Conservation (phyloP, 2,888 invertebrate genomes). For the Thera britannica region DNA sequence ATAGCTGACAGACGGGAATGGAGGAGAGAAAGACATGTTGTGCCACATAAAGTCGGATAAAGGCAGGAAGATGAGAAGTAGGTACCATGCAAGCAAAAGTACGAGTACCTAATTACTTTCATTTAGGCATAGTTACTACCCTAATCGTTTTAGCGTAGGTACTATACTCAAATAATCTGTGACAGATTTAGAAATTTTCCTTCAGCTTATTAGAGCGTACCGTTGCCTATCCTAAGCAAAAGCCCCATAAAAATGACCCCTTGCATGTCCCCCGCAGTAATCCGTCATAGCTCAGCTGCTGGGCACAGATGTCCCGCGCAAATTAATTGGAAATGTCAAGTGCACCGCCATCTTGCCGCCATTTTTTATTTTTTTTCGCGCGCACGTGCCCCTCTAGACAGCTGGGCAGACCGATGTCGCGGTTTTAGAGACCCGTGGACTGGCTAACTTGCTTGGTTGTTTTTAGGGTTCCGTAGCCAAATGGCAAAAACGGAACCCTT, state of each 20-base stretch:
- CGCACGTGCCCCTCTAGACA: conserved; percentile 81
- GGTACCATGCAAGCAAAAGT: too few relatives aligned
- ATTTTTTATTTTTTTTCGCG: conserved; percentile 72
- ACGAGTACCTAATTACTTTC: too few relatives aligned
- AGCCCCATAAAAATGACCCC: conserved; percentile 27
- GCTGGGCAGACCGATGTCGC: conserved; percentile 65
- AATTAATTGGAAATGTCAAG: conserved; percentile 85
- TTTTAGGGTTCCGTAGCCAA: too few relatives aligned
- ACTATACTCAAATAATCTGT: too few relatives aligned
- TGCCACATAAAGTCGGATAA: too few relatives aligned
- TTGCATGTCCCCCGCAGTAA: conserved; percentile 56
- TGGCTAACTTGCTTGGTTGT: not conserved
- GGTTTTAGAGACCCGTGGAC: conserved; percentile 39
- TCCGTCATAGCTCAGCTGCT: conserved; percentile 80
- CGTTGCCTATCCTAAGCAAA: conserved; percentile 1
- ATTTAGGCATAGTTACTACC: not conserved
- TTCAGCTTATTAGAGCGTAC: not conserved
- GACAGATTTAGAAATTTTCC: too few relatives aligned
- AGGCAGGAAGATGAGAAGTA: too few relatives aligned
- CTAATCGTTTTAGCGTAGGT: not conserved
- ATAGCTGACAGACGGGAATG: too few relatives aligned
- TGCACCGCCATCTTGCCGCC: conserved; percentile 80
- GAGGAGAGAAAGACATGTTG: too few relatives aligned
- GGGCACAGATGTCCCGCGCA: conserved; percentile 82
- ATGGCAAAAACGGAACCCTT: too few relatives aligned